These are phyloP conservation scores for Tauraco erythrolophus DNA, from an alignment of 2,113 vertebrate genomes.

Conservation along the genomic window DNA sequence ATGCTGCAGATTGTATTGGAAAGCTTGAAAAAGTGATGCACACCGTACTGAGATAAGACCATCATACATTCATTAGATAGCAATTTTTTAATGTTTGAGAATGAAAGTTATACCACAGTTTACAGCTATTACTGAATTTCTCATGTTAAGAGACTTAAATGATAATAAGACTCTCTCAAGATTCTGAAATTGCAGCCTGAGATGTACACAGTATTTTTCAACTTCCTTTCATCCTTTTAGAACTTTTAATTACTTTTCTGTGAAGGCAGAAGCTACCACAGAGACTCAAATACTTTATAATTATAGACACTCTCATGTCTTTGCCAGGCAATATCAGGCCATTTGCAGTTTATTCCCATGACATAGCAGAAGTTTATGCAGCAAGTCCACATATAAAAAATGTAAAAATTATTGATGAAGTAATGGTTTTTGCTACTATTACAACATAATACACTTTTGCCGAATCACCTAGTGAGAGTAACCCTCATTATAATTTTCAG, in stretches of 20 bases:
- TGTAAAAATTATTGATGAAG: background rate
- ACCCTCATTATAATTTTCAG: background rate
- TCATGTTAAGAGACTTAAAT: background rate
- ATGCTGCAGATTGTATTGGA: background rate
- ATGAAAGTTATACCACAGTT: background rate
- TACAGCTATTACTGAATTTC: slow-evolving; percentile 39
- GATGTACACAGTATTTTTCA: background rate
- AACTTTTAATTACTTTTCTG: slow-evolving; percentile 37
- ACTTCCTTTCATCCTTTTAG: background rate
- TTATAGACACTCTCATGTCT: background rate
- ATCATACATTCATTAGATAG: background rate
- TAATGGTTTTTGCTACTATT: background rate
- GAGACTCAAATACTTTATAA: background rate
- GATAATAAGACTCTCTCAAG: background rate
- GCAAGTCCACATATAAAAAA: background rate
- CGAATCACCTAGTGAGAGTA: background rate
- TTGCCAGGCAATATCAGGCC: background rate
- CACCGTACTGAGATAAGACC: background rate
- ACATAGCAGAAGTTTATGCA: background rate
- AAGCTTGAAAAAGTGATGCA: background rate
- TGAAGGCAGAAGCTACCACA: background rate
- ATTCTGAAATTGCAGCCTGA: background rate
- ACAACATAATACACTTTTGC: background rate
- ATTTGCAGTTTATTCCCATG: background rate
- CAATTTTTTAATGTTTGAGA: background rate